A percentile compares a stretch with the other conserved stretches of the same genome.
phyloP scores from a whole-genome alignment of 2,113 vertebrate species.

The Catharus bicknelli region DNA sequence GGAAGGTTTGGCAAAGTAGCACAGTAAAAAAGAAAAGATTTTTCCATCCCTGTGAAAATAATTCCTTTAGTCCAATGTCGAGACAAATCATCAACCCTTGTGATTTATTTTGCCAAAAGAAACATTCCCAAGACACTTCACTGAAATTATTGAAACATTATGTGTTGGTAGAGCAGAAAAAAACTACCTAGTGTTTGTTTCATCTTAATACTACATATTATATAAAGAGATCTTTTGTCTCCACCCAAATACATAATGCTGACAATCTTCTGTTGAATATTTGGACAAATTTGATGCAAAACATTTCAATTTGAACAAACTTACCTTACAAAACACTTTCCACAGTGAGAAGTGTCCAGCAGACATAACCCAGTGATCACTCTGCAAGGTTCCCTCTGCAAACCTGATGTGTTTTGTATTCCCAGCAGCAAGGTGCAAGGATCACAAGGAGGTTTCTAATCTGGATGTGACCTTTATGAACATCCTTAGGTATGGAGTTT shows the following conservation, averaged over 20 bases:
- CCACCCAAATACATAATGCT: not conserved
- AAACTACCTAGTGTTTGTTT: not conserved
- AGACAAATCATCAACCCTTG: not conserved
- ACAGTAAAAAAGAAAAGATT: not conserved
- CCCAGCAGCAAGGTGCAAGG: not conserved
- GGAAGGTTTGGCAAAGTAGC: not conserved
- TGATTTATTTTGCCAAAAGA: not conserved
- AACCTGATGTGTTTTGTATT: not conserved
- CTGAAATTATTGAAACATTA: not conserved
- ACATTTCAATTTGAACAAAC: not conserved
- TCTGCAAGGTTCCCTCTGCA: not conserved
- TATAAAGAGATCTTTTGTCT: not conserved
- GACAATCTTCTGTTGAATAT: not conserved
- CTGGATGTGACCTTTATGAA: not conserved
- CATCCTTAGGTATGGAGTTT: fast-evolving
- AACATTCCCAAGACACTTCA: not conserved
- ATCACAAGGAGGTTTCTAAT: not conserved
- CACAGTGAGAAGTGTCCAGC: not conserved
- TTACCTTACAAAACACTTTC: not conserved
- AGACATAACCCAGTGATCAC: not conserved
- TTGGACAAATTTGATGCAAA: not conserved
- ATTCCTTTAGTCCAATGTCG: not conserved
- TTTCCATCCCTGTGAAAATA: conserved; percentile 18
- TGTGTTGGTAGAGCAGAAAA: not conserved
- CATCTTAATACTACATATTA: not conserved